Conservation (phyloP, 2,797 vertebrate genomes). For the Dromococcyx pavoninus region DNA sequence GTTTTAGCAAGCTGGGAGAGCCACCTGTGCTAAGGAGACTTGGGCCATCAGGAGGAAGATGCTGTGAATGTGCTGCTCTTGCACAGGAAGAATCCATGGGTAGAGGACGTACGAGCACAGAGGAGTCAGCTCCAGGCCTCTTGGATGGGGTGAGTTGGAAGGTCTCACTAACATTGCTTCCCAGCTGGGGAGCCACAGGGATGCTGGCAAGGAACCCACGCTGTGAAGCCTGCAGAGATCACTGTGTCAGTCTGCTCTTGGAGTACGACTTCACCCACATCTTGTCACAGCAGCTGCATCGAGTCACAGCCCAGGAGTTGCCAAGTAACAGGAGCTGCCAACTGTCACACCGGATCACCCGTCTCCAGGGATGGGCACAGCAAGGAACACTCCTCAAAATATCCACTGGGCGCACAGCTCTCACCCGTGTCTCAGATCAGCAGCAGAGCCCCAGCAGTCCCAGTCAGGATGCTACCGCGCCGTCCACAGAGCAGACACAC, state of each 20-base stretch:
- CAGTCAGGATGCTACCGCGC: accelerated
- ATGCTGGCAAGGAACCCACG: not conserved
- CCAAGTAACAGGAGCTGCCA: not conserved
- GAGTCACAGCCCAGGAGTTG: not conserved
- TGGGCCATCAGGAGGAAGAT: not conserved
- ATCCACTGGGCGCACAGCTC: accelerated
- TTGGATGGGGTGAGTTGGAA: not conserved
- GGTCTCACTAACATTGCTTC: not conserved
- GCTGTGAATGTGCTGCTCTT: not conserved
- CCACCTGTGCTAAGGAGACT: not conserved
- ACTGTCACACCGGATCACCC: accelerated
- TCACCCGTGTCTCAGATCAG: accelerated
- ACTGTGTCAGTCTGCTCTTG: not conserved
- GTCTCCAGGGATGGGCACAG: accelerated
- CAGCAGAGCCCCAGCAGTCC: not conserved
- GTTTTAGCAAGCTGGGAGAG: not conserved
- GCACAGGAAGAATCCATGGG: not conserved
- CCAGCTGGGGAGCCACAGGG: not conserved
- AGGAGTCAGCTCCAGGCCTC: not conserved
- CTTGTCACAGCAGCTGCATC: not conserved
- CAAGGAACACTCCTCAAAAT: not conserved
- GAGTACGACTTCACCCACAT: not conserved
- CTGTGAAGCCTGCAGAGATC: not conserved
- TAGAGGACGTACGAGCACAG: not conserved
- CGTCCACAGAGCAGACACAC: not conserved